These are phyloP conservation scores for Danio jaintianensis DNA, from an alignment of 2,797 vertebrate species.

Conservation along the genomic window DNA sequence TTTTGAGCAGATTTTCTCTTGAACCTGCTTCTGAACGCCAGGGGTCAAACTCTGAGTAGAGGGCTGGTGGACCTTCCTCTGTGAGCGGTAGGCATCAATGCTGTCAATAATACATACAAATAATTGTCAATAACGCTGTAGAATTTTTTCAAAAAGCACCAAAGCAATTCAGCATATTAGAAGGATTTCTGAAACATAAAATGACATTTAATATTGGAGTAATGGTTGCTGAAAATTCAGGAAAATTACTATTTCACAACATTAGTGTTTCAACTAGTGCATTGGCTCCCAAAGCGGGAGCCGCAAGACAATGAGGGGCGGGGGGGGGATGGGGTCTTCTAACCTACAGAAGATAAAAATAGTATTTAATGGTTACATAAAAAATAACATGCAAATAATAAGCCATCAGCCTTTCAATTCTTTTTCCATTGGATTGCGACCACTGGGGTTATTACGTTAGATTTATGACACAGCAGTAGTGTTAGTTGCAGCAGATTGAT, in stretches of 20 bases:
- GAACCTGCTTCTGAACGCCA: conserved; percentile 59
- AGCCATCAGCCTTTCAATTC: too few species aligned
- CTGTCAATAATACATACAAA: conserved; percentile 60
- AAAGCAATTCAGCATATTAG: background rate
- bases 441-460: too few species aligned
- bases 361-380: too few species aligned
- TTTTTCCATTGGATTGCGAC: too few species aligned
- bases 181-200: background rate
- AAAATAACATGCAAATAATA: too few species aligned
- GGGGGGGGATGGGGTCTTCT: too few species aligned
- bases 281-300: too few species aligned
- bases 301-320: too few species aligned
- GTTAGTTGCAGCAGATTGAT: too few species aligned
- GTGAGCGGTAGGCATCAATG: conserved; percentile 79
- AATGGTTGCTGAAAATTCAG: background rate
- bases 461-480: too few species aligned
- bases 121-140: background rate
- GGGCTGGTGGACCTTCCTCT: conserved; percentile 67
- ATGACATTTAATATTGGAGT: background rate
- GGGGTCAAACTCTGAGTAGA: conserved; percentile 66
- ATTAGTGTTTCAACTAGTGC: background rate
- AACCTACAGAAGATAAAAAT: too few species aligned
- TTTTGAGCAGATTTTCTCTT: conserved; percentile 59
- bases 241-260: background rate
- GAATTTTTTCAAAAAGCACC: background rate